A percentile compares a stretch with the other conserved stretches of the same genome.
phyloP scores from a whole-genome alignment of 1,140 invertebrate species.

The Drosophila orena region DNA sequence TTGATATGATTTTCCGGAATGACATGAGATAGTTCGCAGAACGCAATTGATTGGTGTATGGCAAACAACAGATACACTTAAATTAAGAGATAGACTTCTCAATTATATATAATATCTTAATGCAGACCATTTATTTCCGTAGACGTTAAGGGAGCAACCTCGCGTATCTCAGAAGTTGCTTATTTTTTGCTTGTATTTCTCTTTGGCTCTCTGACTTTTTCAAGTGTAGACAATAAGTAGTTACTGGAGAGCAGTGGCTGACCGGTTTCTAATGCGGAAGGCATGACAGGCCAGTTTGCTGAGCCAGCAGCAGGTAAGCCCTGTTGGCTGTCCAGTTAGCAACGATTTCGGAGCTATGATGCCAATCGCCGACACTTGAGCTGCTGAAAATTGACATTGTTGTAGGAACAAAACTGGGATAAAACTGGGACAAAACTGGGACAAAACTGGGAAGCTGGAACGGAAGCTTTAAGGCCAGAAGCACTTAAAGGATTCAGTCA shows the following conservation, averaged over 20 bases:
- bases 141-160: neutral
- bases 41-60: slow-evolving; percentile 4
- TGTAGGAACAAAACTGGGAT: neutral
- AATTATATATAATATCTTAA: no score
- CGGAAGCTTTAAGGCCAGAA: slow-evolving; percentile 23
- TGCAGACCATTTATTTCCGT: no score
- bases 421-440: neutral
- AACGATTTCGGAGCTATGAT: slow-evolving; percentile 58
- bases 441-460: neutral
- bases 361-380: slow-evolving; percentile 66
- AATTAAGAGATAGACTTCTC: neutral
- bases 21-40: slow-evolving; percentile 26
- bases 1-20: slow-evolving; percentile 63
- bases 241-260: slow-evolving; percentile 24
- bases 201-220: neutral
- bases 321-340: slow-evolving; percentile 18
- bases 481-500: slow-evolving; percentile 48
- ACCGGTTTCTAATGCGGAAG: slow-evolving; percentile 60
- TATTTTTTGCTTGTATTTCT: neutral
- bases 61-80: slow-evolving; percentile 2
- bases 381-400: slow-evolving; percentile 37
- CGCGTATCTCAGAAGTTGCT: neutral
- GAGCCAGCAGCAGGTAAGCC: slow-evolving; percentile 56
- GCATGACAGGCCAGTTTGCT: slow-evolving; percentile 67
- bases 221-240: slow-evolving; percentile 15